Percentiles rank a stretch among this genome's conserved stretches.
These are phyloP conservation scores for Linyphia triangularis DNA, from an alignment of 2,888 invertebrate species.

Conservation along the genomic window DNA sequence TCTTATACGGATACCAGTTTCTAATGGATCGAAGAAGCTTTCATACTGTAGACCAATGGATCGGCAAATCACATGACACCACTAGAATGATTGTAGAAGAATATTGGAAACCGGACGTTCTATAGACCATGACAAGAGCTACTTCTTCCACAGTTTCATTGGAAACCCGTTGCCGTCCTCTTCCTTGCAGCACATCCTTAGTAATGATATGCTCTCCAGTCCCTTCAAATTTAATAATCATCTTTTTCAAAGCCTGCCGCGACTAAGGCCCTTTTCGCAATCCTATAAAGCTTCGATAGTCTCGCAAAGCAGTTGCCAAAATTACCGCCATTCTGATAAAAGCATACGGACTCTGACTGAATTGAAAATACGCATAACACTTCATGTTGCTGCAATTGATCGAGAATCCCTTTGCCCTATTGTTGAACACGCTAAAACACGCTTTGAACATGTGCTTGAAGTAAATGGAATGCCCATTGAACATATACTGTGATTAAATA, in stretches of 20 bases:
- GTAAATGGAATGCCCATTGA: too few species aligned
- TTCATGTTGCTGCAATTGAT: too few species aligned
- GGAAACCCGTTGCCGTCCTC: background rate
- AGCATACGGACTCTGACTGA: too few species aligned
- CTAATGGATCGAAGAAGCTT: background rate
- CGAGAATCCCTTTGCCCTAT: too few species aligned
- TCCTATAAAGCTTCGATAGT: background rate
- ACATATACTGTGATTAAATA: too few species aligned
- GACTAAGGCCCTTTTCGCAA: background rate
- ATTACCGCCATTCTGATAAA: too few species aligned
- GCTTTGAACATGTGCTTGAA: too few species aligned
- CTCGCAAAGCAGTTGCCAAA: background rate
- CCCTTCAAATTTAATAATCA: background rate
- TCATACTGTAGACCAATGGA: background rate
- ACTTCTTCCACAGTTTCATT: background rate
- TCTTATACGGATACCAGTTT: background rate
- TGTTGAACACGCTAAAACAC: too few species aligned
- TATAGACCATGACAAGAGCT: too few species aligned
- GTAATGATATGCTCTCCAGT: too few species aligned
- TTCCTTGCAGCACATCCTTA: background rate
- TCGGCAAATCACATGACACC: background rate
- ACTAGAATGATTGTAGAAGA: background rate
- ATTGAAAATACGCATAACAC: too few species aligned
- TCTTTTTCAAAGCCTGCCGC: background rate
- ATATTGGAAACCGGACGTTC: background rate